Percentiles rank a stretch among this genome's conserved stretches.
phyloP scores from a whole-genome alignment of 2,797 vertebrate genomes.

The Rhinogobio ventralis region DNA sequence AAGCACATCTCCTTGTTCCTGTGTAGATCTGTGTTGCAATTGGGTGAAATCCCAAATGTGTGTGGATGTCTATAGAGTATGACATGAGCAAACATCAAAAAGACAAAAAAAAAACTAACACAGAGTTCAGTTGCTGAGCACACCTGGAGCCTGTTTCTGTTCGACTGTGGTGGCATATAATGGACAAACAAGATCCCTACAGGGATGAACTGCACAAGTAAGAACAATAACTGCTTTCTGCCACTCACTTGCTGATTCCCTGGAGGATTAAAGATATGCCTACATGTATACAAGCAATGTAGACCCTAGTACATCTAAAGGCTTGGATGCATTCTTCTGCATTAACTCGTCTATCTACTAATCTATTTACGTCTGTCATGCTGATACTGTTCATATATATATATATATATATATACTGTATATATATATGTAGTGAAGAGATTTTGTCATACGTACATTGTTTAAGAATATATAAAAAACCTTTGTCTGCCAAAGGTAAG shows the following conservation, averaged over 20 bases:
- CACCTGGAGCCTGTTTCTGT: slow-evolving; percentile 14
- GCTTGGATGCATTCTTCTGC: neutral
- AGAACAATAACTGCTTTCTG: slow-evolving; percentile 5
- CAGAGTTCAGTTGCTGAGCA: neutral
- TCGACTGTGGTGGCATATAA: slow-evolving; percentile 18
- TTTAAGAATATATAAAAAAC: no score
- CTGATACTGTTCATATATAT: no score
- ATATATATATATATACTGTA: no score
- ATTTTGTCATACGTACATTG: no score
- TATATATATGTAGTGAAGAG: no score
- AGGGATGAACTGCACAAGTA: slow-evolving; percentile 6
- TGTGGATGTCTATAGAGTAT: slow-evolving; percentile 10
- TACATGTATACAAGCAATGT: neutral
- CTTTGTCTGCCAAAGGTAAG: no score
- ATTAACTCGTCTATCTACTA: neutral
- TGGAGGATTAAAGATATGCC: slow-evolving; percentile 13
- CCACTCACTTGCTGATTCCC: neutral
- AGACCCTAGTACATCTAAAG: neutral
- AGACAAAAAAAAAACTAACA: neutral
- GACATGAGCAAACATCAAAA: neutral
- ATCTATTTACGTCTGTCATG: no score
- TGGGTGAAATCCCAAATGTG: neutral
- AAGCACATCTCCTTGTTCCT: slow-evolving; percentile 39
- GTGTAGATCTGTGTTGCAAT: slow-evolving; percentile 1
- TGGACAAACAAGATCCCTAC: slow-evolving; percentile 28